Evolutionary conservation across 2,888 invertebrate genomes (phyloP).

Genomic region (Torymus auratus): DNA sequence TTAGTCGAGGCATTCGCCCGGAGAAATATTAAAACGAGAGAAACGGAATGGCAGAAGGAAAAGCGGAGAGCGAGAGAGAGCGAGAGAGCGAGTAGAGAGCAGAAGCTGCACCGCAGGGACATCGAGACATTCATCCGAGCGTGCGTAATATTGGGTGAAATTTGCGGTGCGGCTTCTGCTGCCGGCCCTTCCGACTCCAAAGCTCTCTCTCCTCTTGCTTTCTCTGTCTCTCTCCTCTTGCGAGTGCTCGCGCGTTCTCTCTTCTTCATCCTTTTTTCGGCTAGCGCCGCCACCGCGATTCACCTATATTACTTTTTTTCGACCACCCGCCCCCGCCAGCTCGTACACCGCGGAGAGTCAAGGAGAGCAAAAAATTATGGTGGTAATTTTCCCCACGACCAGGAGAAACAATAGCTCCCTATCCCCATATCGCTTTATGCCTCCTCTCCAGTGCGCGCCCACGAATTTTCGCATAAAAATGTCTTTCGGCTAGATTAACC

Average conservation of each 20-base stretch:
- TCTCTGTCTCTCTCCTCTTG: background rate
- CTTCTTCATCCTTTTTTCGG: constrained; percentile 32
- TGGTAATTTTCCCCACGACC: constrained; percentile 45
- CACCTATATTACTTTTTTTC: constrained; percentile 54
- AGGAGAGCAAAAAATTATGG: constrained; percentile 53
- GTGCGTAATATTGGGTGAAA: constrained; percentile 69
- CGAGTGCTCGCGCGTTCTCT: background rate
- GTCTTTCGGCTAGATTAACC: constrained; percentile 24
- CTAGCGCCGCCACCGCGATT: constrained; percentile 35
- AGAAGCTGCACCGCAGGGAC: constrained; percentile 52
- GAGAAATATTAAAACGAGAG: constrained; percentile 73
- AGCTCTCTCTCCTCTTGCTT: constrained; percentile 18
- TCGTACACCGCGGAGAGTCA: constrained; percentile 7
- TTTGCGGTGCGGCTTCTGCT: constrained; percentile 60
- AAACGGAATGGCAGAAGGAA: constrained; percentile 61
- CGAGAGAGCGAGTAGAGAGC: constrained; percentile 47
- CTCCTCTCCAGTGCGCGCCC: background rate
- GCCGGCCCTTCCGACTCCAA: constrained; percentile 14
- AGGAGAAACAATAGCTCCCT: constrained; percentile 42
- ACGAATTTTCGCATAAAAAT: constrained; percentile 19
- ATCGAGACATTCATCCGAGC: constrained; percentile 66
- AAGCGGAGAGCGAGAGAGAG: constrained; percentile 44
- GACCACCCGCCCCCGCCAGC: background rate
- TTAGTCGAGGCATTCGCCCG: constrained; percentile 71
- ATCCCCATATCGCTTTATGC: constrained; percentile 1